A percentile compares a stretch with the other conserved stretches of the same genome.
phyloP scores from a whole-genome alignment of 1,140 invertebrate species.

The Drosophila kurseongensis region DNA sequence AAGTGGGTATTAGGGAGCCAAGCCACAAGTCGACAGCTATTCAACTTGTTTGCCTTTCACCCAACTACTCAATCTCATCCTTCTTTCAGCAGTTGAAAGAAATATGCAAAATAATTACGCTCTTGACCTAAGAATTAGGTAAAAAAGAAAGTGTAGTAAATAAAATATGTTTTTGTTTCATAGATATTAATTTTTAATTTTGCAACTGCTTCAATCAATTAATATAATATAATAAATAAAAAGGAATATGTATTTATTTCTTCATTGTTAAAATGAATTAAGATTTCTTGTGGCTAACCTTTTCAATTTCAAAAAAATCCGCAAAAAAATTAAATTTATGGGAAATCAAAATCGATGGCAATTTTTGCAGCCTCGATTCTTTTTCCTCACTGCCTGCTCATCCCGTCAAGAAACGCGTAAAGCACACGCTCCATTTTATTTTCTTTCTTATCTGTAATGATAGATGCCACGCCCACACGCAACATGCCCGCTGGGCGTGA shows the following conservation, averaged over 20 bases:
- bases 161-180: background rate
- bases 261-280: no score
- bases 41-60: conserved; percentile 55
- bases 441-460: conserved; percentile 71
- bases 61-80: conserved; percentile 24
- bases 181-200: no score
- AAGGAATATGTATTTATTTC: no score
- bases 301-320: no score
- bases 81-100: conserved; percentile 28
- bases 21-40: conserved; percentile 52
- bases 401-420: conserved; percentile 10
- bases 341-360: conserved; percentile 44
- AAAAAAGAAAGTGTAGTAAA: background rate
- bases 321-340: conserved; percentile 27
- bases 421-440: conserved; percentile 59
- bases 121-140: conserved; percentile 56
- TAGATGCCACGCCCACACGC: conserved; percentile 72
- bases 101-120: conserved; percentile 47
- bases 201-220: no score
- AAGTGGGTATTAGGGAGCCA: conserved; percentile 36
- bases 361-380: background rate
- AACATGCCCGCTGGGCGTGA: conserved; percentile 30
- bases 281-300: no score
- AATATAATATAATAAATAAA: no score
- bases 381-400: no score